Base-by-base conservation (phyloP, 2,797 vertebrate species). In the Bucorvus abyssinicus region DNA sequence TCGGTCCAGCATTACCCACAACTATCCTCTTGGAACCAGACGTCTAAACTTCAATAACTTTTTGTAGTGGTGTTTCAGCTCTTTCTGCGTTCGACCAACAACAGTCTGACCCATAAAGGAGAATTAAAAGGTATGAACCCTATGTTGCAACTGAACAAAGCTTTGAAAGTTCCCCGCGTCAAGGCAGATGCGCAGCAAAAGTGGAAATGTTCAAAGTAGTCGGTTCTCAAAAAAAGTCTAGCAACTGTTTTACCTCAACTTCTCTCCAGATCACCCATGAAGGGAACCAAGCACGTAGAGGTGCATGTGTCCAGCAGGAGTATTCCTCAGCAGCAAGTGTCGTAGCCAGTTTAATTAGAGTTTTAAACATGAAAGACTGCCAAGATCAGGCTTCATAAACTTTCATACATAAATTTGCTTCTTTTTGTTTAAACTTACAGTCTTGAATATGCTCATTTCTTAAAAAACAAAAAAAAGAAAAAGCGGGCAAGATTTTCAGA, bases 221-320 rank as follows among this genome's bases (percentile, higher is more conserved):
- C 56, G 12, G 23, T 30, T 82, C 84, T 50, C 36, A 55, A 49
- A 20, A 55, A 10, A n/a, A 29, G 47, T 36, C 53, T 16, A 50
- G 16, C 24, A 52, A 40, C 10, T 27, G 26, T 3, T 90, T 30
- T 36, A 56, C n/a, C 21, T 32, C n/a, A n/a, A 3, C 42, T 61
- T 68, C 23, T 77, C 80, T 84, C 47, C 34, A 69, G 16, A 84
- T 49, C 8, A 67, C 18, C 42, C 45, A 68, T 32, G 38, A 73
- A 82, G 26, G 22, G 50, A 87, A 42, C 7, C 12, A 60, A 52
- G 27, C 63, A 29, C 47, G 50, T 44, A 50, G 1, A 85, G 22
- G 9, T 44, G 19, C 36, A 14, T 2, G 7, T 1, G 17, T 6
- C 20, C 21, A 53, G 9, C 0, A 81, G 20, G 2, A 77, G 9